Conservation (phyloP, 1,140 invertebrate species). For the Lordiphosa collinella region DNA sequence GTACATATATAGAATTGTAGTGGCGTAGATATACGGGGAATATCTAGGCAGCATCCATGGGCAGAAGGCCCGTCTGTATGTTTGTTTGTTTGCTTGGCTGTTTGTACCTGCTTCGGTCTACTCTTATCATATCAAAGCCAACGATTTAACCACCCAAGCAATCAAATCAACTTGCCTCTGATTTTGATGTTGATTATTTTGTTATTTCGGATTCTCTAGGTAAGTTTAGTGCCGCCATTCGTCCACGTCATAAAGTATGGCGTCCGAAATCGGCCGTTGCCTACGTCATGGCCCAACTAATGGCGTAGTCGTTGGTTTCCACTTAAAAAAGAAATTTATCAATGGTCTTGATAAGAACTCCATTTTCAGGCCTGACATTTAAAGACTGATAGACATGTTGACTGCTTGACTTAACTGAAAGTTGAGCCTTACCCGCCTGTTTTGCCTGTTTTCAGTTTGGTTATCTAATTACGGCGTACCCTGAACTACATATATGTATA, state of each 20-base stretch:
- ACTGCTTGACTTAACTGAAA: slow-evolving; percentile 7
- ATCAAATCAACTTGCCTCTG: slow-evolving; percentile 39
- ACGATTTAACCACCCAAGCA: slow-evolving; percentile 19
- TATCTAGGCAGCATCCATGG: too few relatives aligned
- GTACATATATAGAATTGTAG: too few relatives aligned
- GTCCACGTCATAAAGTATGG: slow-evolving; percentile 10
- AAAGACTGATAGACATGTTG: slow-evolving; percentile 25
- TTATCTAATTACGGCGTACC: background rate
- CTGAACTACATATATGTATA: too few relatives aligned
- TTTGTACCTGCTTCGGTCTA: too few relatives aligned
- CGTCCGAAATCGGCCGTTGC: slow-evolving; percentile 8
- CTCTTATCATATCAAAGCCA: slow-evolving; percentile 12
- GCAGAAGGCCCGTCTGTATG: too few relatives aligned
- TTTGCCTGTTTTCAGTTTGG: background rate
- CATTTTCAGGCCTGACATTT: slow-evolving; percentile 10
- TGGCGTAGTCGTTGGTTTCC: slow-evolving; percentile 35
- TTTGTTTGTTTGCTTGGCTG: background rate
- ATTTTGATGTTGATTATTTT: slow-evolving; percentile 27
- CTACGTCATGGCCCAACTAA: slow-evolving; percentile 25
- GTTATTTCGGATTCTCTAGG: slow-evolving; percentile 7
- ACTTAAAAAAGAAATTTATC: slow-evolving; percentile 22
- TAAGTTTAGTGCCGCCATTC: too few relatives aligned
- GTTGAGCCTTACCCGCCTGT: background rate
- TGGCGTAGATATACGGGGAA: too few relatives aligned
- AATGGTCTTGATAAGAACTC: slow-evolving; percentile 23